These are phyloP conservation scores for Mythimna vitellina DNA, from an alignment of 2,888 invertebrate species.

Conservation along the genomic window DNA sequence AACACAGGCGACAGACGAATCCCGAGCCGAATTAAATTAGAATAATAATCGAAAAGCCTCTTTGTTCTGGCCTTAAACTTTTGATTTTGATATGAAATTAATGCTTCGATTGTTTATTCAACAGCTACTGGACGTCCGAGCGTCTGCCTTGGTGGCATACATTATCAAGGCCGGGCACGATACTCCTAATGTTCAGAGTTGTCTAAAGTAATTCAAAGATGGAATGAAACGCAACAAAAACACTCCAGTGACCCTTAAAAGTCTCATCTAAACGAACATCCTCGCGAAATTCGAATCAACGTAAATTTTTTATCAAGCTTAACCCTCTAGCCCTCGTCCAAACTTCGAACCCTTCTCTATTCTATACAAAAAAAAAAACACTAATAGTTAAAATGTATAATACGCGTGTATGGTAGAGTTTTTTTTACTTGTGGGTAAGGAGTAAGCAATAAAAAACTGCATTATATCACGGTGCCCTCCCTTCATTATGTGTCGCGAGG, in stretches of 20 bases:
- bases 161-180: constrained; percentile 35
- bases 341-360: constrained; percentile 88
- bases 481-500: constrained; percentile 87
- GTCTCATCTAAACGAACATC: constrained; percentile 75
- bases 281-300: constrained; percentile 82
- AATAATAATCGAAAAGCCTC: constrained; percentile 84
- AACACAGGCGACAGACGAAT: constrained; percentile 85
- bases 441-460: constrained; percentile 90
- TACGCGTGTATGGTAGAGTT: constrained; percentile 82
- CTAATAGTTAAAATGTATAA: constrained; percentile 89
- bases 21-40: constrained; percentile 86
- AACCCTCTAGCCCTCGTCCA: constrained; percentile 82
- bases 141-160: constrained; percentile 43
- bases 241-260: constrained; percentile 76
- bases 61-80: constrained; percentile 75
- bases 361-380: constrained; percentile 83
- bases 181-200: constrained; percentile 19
- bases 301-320: constrained; percentile 87
- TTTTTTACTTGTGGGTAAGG: constrained; percentile 89
- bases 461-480: constrained; percentile 89
- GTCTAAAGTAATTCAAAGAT: constrained; percentile 38
- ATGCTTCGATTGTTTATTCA: constrained; percentile 63
- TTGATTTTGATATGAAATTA: constrained; percentile 68
- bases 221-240: constrained; percentile 69
- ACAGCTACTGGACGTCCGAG: constrained; percentile 47